A percentile compares a stretch with the other conserved stretches of the same genome.
These are phyloP conservation scores for Poecilobothrus nobilitatus DNA, from an alignment of 2,888 invertebrate genomes.

Conservation along the genomic window DNA sequence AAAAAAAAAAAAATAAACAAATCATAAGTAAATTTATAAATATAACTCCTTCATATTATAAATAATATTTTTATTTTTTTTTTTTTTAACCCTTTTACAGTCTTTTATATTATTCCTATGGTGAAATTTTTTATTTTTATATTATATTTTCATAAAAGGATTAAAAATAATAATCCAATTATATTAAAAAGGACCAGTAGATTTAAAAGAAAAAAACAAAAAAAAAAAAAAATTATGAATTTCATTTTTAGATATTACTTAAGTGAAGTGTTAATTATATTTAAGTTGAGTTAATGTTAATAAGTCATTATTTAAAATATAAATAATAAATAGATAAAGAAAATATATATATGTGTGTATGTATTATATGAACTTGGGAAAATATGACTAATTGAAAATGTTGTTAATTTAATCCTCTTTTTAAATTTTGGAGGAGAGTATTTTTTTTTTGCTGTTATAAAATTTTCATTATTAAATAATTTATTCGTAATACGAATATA, in stretches of 20 bases:
- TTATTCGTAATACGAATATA: too few relatives aligned
- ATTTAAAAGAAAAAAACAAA: too few relatives aligned
- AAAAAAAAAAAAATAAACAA: neutral
- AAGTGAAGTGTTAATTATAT: conserved; percentile 1
- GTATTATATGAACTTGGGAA: too few relatives aligned
- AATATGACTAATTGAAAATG: too few relatives aligned
- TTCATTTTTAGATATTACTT: neutral
- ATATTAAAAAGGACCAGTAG: neutral
- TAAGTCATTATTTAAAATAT: neutral
- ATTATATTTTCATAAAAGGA: neutral
- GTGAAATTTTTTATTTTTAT: too few relatives aligned
- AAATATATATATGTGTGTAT: too few relatives aligned
- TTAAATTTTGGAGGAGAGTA: too few relatives aligned
- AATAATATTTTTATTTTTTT: too few relatives aligned
- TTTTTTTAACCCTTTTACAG: neutral
- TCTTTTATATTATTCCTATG: neutral
- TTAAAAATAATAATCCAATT: neutral
- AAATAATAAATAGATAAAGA: too few relatives aligned
- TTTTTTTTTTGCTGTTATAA: too few relatives aligned
- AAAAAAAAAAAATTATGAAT: neutral
- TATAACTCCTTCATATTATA: neutral
- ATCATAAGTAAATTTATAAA: neutral
- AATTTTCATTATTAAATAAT: too few relatives aligned
- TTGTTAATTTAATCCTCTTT: too few relatives aligned
- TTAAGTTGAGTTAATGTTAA: neutral